Evolutionary conservation across 2,888 invertebrate species (phyloP), one percentile per base, ranked within the genome.

Genomic region (Aporophyla lueneburgensis): DNA sequence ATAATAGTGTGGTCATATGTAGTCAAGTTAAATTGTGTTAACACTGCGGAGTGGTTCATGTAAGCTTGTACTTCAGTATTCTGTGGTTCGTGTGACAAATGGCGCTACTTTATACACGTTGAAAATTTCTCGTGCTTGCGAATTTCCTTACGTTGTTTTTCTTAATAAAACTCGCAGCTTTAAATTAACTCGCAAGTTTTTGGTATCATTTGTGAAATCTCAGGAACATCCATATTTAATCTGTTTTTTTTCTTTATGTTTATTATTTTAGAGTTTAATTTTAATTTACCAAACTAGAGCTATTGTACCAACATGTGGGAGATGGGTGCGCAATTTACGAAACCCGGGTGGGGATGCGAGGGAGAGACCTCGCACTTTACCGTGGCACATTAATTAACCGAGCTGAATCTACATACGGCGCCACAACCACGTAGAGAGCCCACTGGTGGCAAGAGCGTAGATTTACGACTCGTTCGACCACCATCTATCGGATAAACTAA

Each of bases 401-500:
- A 93, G 91, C 92, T 92, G 94, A 94, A 96, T 96, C 94, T 96
- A 96, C 95, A 96, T 95, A 95, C 95, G 94, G 93, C 92, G 93
- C 95, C 94, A 91, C 93, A 94, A 93, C 93, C 93, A 93, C 93
- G 93, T 93, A 93, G 93, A 90, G 93, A 92, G 93, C 94, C 95
- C 94, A 93, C 93, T 95, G 94, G 95, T 93, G 94, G 95, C 93
- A 94, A 94, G 94, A 93, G 94, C 92, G 92, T 94, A 96, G 96
- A 95, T 96, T 96, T 96, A 96, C 95, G 96, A 95, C 94, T 94
- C 93, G 94, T 94, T 94, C 95, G 94, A 95, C 95, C 95, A 94
- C 95, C 95, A 94, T 96, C 95, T 95, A 95, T 96, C 94, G 93
- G 95, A 95, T 95, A 94, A 96, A 96, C 96, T 96, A 96, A 96